Base-by-base conservation (phyloP, 2,888 invertebrate genomes). In the Drosophila nr. medialis region DNA sequence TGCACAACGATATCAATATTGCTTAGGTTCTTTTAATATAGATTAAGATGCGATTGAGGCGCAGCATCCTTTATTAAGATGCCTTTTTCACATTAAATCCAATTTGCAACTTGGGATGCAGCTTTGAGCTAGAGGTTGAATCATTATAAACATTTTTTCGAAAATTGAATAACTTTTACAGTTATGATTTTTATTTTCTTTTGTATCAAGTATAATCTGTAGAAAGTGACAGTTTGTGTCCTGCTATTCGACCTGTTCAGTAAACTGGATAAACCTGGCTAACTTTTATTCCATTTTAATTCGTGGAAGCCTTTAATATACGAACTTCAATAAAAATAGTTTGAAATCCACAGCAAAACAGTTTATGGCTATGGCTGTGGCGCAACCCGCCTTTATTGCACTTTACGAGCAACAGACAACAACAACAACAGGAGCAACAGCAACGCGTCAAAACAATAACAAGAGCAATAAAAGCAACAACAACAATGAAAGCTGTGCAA, bases 391-490 rank as follows among this genome's bases (percentile, higher is more conserved):
- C 42, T 34, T 54, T 45, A 27, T 27, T 38, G 32, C 78, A 59
- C 51, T 66, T 74, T 53, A 50, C 55, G 63, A 55, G 56, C 80
- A 64, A 55, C 51, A 38, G 45, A 45, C 54, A 55, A 48, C 48
- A 64, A 10, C 21, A 21, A 4, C 34, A 75, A 27, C 24, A 30
- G 48, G 6, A 62, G 36, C 62, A 69, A 11, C 66, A 77, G 49
- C 61, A 72, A 66, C 45, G 50, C 63, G 55, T 49, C 67, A 68
- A 75, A 81, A 68, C 83, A 80, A 77, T 64, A 69, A 64, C 76
- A 62, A 68, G 51, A 59, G 27, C 64, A 69, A 71, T 66, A 64
- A 86, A 74, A 75, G 65, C 42, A 81, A 64, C 60, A 79, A 48
- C 40, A 62, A 38, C 32, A 40, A 42, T 49, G 42, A 61, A 48